Evolutionary conservation across 1,140 invertebrate species (phyloP), one percentile per base, ranked within the genome.

Genomic region (Lepidostoma basale): DNA sequence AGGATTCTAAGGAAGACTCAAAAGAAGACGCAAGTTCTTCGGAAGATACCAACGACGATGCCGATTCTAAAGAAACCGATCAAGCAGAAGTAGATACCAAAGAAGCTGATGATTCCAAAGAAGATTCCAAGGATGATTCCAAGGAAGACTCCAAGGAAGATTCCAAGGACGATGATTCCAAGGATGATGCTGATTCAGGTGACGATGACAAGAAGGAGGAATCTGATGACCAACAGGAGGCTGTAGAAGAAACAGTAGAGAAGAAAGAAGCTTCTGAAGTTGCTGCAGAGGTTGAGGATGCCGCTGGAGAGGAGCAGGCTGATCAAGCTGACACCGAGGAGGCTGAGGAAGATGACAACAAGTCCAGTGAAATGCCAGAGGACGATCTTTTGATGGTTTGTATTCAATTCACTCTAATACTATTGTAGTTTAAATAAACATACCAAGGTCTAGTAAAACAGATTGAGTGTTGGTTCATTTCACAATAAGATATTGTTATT

Each of bases 331-430:
- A 72, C 40, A 42, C 5, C 3, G 42, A 47, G 45, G 30, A 67
- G 5, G 47, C 67, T 30, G 67, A 69, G 42, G 42, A 66, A 14
- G 52, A 54, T 66, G 70, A 67, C 54, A 12, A 33, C 60, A 76
- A 75, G 59, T 72, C 80, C 10, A 74, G 72, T 30, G 77, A 80
- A 20, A 80, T 79, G 33, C 81, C 85, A 5, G 86, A 88, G 74
- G 86, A 88, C 74, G 86, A 88, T 72, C 79, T 88, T 67, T 81
- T 84, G 69, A 77, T 83, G 77, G 86, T 88, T n/a, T n/a, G n/a
- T n/a, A n/a, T n/a, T n/a, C n/a, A n/a, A n/a, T n/a, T n/a, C n/a
- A n/a, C n/a, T n/a, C n/a, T n/a, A n/a, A n/a, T n/a, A n/a, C n/a
- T n/a, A n/a, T n/a, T n/a, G n/a, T n/a, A n/a, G n/a, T n/a, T n/a